Base-by-base conservation (phyloP, 2,113 vertebrate genomes). In the Hydropotes inermis region DNA sequence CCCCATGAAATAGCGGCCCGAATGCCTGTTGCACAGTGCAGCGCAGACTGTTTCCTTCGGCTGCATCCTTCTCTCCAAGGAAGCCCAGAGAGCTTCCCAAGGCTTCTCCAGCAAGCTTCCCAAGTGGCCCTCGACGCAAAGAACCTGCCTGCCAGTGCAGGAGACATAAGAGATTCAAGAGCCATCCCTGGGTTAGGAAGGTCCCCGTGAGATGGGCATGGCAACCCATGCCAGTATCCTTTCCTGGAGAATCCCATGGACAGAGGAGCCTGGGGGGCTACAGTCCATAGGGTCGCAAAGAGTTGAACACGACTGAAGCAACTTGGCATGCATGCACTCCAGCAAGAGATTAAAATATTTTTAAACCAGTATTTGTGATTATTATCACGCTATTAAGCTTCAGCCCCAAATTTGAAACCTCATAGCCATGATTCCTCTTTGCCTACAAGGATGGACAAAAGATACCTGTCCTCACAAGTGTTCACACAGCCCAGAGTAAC, bases 391-490 rank as follows among this genome's bases (percentile, higher is more conserved):
- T 27, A 21, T 43, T 33, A n/a, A 54, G 45, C 14, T 52, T 52
- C 33, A 61, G 25, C 13, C 45, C 27, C 28, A 64, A 43, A 43
- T 30, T 4, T 58, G 19, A 33, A 52, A 70, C 27, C 17, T 54
- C 45, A 7, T 30, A 43, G 6, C 13, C 91, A 57, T 10, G 5
- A 17, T 25, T 76, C 27, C 11, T 45, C 43, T 81, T 81, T 61
- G 76, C 47, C 43, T 54, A 11, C 27, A 45, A n/a, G 1, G 3
- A 85, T 30, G 25, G 55, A 60, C n/a, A 55, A 17, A 43, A 33
- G 43, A 30, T 21, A 14, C 17, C 17, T 19, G 3, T 13, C 60
- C 14, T 74, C 50, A 13, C 9, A 27, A 0, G 0, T 3, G 60
- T 8, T n/a, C 61, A 6, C 36, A 8, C 0, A 6, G 28, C 19